These are phyloP conservation scores for Spisula subtruncata DNA, from an alignment of 2,888 invertebrate genomes.

Conservation along the genomic window DNA sequence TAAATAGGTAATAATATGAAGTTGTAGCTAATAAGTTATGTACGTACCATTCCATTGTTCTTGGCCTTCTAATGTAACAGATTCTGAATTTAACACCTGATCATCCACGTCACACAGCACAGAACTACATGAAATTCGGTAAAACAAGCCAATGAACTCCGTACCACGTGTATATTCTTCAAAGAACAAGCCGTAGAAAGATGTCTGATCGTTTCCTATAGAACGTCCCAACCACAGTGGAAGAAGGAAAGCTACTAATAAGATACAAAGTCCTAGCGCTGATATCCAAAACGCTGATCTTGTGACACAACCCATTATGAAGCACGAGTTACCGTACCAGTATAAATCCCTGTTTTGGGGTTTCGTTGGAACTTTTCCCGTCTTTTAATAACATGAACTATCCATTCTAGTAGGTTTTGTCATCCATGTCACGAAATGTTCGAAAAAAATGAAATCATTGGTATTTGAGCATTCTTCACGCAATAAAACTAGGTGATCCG, in stretches of 20 bases:
- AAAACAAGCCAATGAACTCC: neutral
- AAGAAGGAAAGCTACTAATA: neutral
- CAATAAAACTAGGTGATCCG: neutral
- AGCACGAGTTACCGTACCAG: neutral
- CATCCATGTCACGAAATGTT: neutral
- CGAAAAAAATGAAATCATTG: neutral
- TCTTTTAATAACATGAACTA: neutral
- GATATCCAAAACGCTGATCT: neutral
- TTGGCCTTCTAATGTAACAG: neutral
- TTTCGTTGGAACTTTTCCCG: neutral
- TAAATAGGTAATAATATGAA: too few species aligned
- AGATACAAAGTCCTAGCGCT: neutral
- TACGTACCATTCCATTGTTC: neutral
- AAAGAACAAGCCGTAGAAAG: too few species aligned
- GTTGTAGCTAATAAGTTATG: too few species aligned
- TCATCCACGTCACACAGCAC: neutral
- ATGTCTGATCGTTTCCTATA: neutral
- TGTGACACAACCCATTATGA: neutral
- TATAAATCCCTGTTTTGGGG: neutral
- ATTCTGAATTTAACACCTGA: neutral
- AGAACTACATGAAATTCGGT: neutral
- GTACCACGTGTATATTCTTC: too few species aligned
- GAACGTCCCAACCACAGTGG: neutral
- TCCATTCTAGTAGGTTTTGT: neutral
- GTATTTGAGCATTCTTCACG: neutral